Percentiles rank a stretch among this genome's conserved stretches.
These are phyloP conservation scores for Idaea straminata DNA, from an alignment of 2,888 invertebrate genomes.

Conservation along the genomic window DNA sequence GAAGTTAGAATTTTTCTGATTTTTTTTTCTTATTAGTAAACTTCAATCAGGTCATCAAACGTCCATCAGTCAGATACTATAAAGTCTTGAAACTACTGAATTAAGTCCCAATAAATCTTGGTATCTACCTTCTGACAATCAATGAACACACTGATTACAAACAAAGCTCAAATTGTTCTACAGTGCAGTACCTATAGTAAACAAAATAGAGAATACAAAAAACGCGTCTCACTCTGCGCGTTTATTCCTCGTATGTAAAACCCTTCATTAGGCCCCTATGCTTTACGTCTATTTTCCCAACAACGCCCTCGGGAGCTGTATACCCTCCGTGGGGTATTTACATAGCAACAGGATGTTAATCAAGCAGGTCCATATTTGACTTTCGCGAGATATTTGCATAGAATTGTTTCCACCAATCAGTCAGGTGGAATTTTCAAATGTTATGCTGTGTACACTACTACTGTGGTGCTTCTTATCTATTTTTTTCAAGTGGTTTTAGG, in stretches of 20 bases:
- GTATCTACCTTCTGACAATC: too few species aligned
- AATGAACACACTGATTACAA: not conserved
- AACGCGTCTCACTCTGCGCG: not conserved
- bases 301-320: conserved; percentile 47
- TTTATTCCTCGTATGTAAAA: conserved; percentile 29
- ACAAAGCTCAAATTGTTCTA: not conserved
- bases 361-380: conserved; percentile 44
- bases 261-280: conserved; percentile 31
- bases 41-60: too few species aligned
- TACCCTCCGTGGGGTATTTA: conserved; percentile 48
- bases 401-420: not conserved
- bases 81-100: too few species aligned
- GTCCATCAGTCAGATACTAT: too few species aligned
- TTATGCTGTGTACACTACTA: not conserved
- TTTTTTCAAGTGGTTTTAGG: not conserved
- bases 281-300: conserved; percentile 60
- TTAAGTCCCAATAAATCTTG: too few species aligned
- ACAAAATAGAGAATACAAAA: not conserved
- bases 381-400: conserved; percentile 19
- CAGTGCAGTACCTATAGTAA: not conserved
- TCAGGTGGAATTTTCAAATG: conserved; percentile 1
- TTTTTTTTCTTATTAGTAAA: too few species aligned
- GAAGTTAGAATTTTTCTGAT: too few species aligned
- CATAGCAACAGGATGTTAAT: conserved; percentile 56
- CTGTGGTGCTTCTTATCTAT: not conserved